Percentiles rank a stretch among this genome's conserved stretches.
phyloP scores from a whole-genome alignment of 2,797 vertebrate genomes.

The Falco novaeseelandiae region DNA sequence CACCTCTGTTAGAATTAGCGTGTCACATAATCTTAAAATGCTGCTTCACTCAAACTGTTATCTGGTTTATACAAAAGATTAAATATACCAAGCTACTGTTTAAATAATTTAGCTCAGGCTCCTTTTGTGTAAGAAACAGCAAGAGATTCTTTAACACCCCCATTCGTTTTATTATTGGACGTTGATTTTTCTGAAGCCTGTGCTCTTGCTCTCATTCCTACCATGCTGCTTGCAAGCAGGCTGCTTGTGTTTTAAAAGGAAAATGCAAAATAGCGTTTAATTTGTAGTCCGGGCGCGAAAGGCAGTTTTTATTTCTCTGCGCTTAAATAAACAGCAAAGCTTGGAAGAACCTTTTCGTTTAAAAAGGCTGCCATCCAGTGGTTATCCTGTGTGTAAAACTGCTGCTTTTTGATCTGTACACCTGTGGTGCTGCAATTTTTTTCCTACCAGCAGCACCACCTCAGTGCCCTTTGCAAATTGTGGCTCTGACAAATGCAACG shows the following conservation, averaged over 20 bases:
- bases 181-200: slow-evolving; percentile 36
- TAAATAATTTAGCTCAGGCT: slow-evolving; percentile 28
- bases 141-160: slow-evolving; percentile 15
- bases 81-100: slow-evolving; percentile 14
- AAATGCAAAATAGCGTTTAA: slow-evolving; percentile 57
- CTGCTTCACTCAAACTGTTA: slow-evolving; percentile 11
- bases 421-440: not conserved
- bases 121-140: slow-evolving; percentile 8
- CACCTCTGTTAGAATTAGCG: not conserved
- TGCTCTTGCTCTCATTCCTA: slow-evolving; percentile 25
- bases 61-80: slow-evolving; percentile 42
- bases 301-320: not conserved
- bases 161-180: slow-evolving; percentile 47
- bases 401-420: not conserved
- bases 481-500: not conserved
- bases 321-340: not conserved
- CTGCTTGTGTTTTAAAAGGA: slow-evolving; percentile 25
- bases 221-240: slow-evolving; percentile 22
- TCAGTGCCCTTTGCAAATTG: not conserved
- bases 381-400: not conserved
- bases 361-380: slow-evolving; percentile 81
- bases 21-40: slow-evolving; percentile 8
- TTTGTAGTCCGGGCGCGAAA: slow-evolving; percentile 10
- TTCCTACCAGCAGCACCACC: rapidly evolving
- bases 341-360: slow-evolving; percentile 49